Evolutionary conservation across 2,888 invertebrate species (phyloP), one percentile per base, ranked within the genome.

Genomic region (Drosophila villosipedis): DNA sequence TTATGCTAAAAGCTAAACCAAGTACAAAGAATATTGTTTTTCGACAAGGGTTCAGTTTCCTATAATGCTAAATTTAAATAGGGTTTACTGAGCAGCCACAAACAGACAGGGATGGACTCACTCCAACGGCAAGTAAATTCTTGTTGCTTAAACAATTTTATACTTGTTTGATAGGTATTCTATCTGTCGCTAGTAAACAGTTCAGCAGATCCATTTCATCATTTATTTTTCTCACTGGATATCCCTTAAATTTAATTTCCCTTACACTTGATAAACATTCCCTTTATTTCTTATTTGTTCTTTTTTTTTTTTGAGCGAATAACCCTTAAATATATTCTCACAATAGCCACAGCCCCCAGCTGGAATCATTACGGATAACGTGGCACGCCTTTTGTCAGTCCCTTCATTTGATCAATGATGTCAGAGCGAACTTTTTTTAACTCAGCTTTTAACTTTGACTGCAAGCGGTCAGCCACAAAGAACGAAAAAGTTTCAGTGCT

Each of bases 391-490:
- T 66, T 73, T 74, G 70, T 62, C 74, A 52, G 64, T 59, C 66
- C 66, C 67, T 25, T 66, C 68, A 72, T 77, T 80, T 71, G 89
- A 76, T 83, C 77, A 69, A 68, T 85, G 85, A 80, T 80, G 83
- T 73, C 78, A 64, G 70, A 53, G 57, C 33, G 68, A 72, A 75
- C 68, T 78, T 25, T 39, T 78, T 84, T 78, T 70, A 67, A 68
- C 68, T 59, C 73, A 66, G 74, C 77, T 85, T 84, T 85, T 77
- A 85, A 89, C 89, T 86, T 89, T 86, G 77, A 84, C 85, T 86
- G 81, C 84, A 79, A 73, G 82, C 79, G 89, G 84, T 88, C 88
- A 88, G 88, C 84, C 88, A 73, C 84, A 84, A 84, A 80, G 65
- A 73, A 74, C 73, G 73, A 80, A 85, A 80, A 84, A 84, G 49